These are phyloP conservation scores for Otus sunia DNA, from an alignment of 2,113 vertebrate species.

Conservation along the genomic window DNA sequence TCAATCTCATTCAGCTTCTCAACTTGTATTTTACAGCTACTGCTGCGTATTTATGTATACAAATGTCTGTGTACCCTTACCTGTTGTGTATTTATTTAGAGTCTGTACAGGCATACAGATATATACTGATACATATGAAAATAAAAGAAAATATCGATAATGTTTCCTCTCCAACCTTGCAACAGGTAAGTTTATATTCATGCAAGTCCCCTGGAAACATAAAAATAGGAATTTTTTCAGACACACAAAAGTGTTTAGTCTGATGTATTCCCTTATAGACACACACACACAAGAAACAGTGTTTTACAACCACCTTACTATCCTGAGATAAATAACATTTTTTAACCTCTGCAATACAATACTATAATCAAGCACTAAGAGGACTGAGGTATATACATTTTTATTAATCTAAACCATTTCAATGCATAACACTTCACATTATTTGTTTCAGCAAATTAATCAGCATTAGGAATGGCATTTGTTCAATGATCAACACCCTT, in stretches of 20 bases:
- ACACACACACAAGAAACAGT: neutral
- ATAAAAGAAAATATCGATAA: neutral
- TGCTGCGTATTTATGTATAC: neutral
- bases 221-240: neutral
- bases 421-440: rapidly evolving
- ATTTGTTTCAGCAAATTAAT: neutral
- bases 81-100: neutral
- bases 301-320: neutral
- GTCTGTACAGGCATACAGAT: neutral
- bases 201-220: neutral
- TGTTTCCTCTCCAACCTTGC: neutral
- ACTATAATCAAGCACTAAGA: neutral
- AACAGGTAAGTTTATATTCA: neutral
- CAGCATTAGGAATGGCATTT: neutral
- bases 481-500: neutral
- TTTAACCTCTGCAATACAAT: neutral
- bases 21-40: neutral
- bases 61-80: neutral
- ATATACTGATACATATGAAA: neutral
- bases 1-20: neutral
- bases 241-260: neutral
- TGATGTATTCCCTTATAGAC: neutral
- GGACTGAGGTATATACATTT: neutral
- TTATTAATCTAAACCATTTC: neutral
- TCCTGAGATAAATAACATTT: neutral